Conservation (phyloP, 2,113 vertebrate species). For the Sporophila hypoxantha region DNA sequence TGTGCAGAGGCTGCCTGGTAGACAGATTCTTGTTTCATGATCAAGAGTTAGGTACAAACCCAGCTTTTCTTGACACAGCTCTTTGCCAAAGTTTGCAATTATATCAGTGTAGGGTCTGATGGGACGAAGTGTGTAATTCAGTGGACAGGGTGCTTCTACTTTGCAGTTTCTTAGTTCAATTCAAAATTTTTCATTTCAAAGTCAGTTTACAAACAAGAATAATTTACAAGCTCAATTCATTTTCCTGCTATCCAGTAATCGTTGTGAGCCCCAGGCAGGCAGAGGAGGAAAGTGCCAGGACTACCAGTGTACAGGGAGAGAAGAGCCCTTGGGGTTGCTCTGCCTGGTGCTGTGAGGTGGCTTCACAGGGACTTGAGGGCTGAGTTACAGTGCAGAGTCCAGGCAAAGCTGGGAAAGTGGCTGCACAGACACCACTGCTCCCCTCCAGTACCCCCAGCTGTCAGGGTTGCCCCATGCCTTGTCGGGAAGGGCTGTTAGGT, state of each 20-base stretch:
- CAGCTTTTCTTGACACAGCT: neutral
- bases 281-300: neutral
- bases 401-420: neutral
- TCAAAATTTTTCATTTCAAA: neutral
- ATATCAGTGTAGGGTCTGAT: rapidly evolving
- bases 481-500: rapidly evolving
- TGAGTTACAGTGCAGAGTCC: neutral
- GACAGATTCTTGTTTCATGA: neutral
- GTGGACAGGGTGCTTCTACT: neutral
- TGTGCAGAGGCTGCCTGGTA: neutral
- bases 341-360: rapidly evolving
- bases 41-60: neutral
- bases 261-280: neutral
- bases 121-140: neutral
- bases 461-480: neutral
- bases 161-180: neutral
- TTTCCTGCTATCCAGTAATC: neutral
- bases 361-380: neutral
- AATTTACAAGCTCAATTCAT: neutral
- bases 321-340: neutral
- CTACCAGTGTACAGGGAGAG: neutral
- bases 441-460: neutral
- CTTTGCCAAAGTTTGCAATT: neutral
- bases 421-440: neutral
- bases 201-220: neutral